Evolutionary conservation across 2,797 vertebrate species (phyloP).

Genomic region (Crotalus adamanteus): DNA sequence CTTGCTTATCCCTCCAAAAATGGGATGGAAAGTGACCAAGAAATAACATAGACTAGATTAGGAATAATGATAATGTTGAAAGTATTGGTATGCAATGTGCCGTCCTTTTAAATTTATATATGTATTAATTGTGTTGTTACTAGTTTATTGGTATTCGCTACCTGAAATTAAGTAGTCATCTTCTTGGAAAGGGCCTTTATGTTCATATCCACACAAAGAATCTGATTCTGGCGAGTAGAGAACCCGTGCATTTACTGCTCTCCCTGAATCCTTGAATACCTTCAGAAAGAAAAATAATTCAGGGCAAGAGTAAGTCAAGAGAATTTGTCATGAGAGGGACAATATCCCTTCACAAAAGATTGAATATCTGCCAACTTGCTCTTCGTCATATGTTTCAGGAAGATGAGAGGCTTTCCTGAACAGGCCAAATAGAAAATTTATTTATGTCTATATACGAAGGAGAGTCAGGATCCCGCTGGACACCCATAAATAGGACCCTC

Average conservation of each 20-base stretch:
- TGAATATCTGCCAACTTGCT: neutral
- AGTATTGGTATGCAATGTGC: no score
- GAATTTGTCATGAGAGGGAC: neutral
- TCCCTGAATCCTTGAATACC: neutral
- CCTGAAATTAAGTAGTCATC: neutral
- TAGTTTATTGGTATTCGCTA: neutral
- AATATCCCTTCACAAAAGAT: neutral
- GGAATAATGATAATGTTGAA: neutral
- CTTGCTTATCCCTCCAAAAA: no score
- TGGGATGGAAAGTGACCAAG: no score
- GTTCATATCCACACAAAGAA: neutral
- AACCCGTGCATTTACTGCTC: no score
- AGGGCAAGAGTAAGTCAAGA: neutral
- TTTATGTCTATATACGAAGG: no score
- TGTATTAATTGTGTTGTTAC: no score
- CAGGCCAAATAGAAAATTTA: rapidly evolving
- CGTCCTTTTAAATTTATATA: no score
- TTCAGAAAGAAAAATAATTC: neutral
- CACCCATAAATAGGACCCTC: no score
- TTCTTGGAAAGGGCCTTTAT: neutral
- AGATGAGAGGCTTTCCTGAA: neutral
- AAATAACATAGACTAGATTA: neutral
- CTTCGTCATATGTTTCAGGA: neutral
- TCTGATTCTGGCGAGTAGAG: no score
- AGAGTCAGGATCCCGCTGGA: neutral